phyloP scores from a whole-genome alignment of 2,888 invertebrate species.

The Platycheirus rosarum region DNA sequence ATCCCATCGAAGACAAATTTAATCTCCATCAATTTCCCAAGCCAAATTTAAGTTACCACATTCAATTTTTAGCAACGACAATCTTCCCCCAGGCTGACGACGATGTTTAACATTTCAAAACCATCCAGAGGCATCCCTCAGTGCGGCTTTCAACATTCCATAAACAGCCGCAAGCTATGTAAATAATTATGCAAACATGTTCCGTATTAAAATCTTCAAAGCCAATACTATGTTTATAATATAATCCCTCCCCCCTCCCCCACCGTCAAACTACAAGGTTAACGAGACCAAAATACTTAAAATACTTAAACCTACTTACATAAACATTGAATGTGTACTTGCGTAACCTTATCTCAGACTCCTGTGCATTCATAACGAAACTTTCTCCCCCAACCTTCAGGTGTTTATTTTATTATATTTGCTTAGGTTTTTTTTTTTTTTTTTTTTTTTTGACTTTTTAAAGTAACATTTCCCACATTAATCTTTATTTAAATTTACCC shows the following conservation, averaged over 20 bases:
- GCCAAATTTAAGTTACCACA: background rate
- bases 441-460: slow-evolving; percentile 28
- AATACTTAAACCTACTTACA: slow-evolving; percentile 4
- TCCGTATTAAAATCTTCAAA: slow-evolving; percentile 50
- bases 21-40: background rate
- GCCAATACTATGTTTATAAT: slow-evolving; percentile 44
- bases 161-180: slow-evolving; percentile 27
- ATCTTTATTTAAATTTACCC: slow-evolving; percentile 72
- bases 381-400: background rate
- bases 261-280: slow-evolving; percentile 57
- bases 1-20: background rate
- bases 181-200: slow-evolving; percentile 25
- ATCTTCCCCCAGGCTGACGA: background rate
- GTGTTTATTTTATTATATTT: slow-evolving; percentile 40
- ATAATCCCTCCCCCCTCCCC: slow-evolving; percentile 30
- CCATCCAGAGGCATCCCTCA: slow-evolving; percentile 6
- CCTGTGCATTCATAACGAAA: background rate
- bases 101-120: slow-evolving; percentile 12
- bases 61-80: slow-evolving; percentile 8
- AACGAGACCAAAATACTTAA: slow-evolving; percentile 29
- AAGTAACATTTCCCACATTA: slow-evolving; percentile 71
- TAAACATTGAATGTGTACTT: background rate
- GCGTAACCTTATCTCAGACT: no score
- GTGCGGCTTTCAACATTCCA: slow-evolving; percentile 14
- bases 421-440: background rate